Evolutionary conservation across 2,797 vertebrate species (phyloP).

Genomic region (Chaenodraco wilsoni): DNA sequence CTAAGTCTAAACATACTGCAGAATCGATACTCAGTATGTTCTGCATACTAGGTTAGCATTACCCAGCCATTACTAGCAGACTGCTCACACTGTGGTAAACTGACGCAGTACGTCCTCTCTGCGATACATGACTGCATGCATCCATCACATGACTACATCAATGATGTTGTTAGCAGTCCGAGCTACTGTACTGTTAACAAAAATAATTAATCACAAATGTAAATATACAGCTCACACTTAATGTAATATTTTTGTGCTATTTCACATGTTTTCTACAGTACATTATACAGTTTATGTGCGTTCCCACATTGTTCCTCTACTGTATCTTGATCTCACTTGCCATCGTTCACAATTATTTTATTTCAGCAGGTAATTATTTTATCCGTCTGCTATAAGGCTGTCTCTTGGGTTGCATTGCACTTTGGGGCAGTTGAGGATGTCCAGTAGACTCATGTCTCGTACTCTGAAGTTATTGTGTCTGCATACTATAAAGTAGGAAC

Average conservation of each 20-base stretch:
- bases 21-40: too few relatives aligned
- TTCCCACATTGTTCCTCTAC: background rate
- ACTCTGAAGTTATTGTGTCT: background rate
- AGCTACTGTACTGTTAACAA: background rate
- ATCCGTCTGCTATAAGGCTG: background rate
- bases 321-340: background rate
- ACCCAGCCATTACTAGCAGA: too few relatives aligned
- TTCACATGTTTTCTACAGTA: background rate
- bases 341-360: background rate
- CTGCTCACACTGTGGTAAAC: too few relatives aligned
- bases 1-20: too few relatives aligned
- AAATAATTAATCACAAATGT: background rate
- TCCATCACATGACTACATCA: background rate
- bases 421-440: background rate
- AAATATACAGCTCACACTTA: background rate
- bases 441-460: background rate
- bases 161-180: background rate
- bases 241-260: background rate
- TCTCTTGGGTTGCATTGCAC: background rate
- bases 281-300: background rate
- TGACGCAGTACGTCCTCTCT: background rate
- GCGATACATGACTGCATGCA: background rate
- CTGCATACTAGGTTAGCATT: too few relatives aligned
- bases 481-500: too few relatives aligned
- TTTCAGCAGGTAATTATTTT: background rate